phyloP scores from a whole-genome alignment of 2,113 vertebrate species.

The Thalassarche chlororhynchos region DNA sequence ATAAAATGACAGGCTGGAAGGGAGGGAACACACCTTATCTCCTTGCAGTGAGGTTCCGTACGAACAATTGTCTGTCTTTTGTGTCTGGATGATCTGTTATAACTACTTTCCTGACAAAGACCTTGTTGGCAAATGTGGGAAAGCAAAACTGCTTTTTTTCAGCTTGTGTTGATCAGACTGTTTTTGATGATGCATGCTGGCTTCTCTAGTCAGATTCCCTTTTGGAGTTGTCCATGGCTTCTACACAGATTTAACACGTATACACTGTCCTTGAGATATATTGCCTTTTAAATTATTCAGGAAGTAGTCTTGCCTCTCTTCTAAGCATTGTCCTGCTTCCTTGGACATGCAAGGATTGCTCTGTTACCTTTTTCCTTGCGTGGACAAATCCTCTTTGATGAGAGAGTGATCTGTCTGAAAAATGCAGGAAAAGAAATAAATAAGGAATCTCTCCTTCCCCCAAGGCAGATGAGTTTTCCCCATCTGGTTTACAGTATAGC shows the following conservation, averaged over 20 bases:
- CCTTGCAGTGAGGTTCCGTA: not conserved
- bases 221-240: not conserved
- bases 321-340: not conserved
- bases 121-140: not conserved
- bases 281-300: not conserved
- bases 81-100: not conserved
- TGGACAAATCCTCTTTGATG: not conserved
- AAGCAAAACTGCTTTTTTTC: not conserved
- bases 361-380: not conserved
- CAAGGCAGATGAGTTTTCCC: not conserved
- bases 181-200: not conserved
- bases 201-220: not conserved
- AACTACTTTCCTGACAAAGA: not conserved
- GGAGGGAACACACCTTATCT: not conserved
- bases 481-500: not conserved
- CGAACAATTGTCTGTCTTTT: rapidly evolving
- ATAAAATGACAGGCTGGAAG: not conserved
- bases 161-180: not conserved
- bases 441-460: not conserved
- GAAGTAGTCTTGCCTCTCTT: not conserved
- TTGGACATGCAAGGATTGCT: not conserved
- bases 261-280: not conserved
- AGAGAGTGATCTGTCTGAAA: not conserved
- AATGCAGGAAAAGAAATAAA: not conserved
- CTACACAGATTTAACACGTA: not conserved